Percentiles rank a stretch among this genome's conserved stretches.
Evolutionary conservation across 2,113 vertebrate species (phyloP).

Genomic region (Geococcyx californianus): DNA sequence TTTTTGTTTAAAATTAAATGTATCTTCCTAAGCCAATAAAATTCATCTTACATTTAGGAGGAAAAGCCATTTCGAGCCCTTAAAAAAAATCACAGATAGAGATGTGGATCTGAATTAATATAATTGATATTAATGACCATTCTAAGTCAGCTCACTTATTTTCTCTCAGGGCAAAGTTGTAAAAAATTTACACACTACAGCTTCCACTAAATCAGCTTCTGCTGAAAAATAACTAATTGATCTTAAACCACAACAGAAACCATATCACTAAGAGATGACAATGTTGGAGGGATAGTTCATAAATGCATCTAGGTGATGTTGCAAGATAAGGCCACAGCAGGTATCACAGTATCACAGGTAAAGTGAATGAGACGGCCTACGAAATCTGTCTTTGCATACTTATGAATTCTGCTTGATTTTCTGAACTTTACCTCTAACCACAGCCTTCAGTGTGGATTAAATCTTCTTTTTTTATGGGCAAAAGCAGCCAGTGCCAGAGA

Average conservation of each 20-base stretch:
- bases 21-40: slow-evolving; percentile 16
- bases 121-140: background rate
- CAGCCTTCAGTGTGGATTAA: background rate
- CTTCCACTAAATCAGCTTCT: background rate
- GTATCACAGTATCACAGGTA: too few relatives aligned
- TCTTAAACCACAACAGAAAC: background rate
- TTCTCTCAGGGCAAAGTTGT: background rate
- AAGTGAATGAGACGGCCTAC: background rate
- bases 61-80: slow-evolving; percentile 30
- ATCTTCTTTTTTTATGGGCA: slow-evolving; percentile 10
- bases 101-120: background rate
- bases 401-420: slow-evolving; percentile 14
- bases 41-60: background rate
- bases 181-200: background rate
- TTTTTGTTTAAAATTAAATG: slow-evolving; percentile 48
- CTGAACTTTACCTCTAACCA: slow-evolving; percentile 34
- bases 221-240: background rate
- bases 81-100: background rate
- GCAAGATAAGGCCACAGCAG: background rate
- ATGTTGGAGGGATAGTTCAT: background rate
- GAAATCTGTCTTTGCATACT: background rate
- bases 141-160: background rate
- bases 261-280: background rate
- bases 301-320: background rate
- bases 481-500: background rate